A percentile compares a stretch with the other conserved stretches of the same genome.
Evolutionary conservation across 2,888 invertebrate genomes (phyloP).

Genomic region (Monochamus alternatus): DNA sequence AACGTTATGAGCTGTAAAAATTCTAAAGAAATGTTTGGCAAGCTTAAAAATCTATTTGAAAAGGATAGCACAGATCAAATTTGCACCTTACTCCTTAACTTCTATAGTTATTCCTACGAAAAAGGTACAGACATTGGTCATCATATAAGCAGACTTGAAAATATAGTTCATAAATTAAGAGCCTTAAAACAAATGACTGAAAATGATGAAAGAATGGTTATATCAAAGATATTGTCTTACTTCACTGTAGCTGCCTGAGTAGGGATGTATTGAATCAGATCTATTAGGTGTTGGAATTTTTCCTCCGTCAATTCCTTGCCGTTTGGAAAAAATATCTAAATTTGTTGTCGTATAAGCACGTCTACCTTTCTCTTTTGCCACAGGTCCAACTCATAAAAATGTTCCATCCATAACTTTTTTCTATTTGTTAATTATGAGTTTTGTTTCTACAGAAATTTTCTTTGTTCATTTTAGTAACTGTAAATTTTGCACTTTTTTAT

Average conservation of each 20-base stretch:
- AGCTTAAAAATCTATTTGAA: not conserved
- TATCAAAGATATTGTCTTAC: constrained; percentile 16
- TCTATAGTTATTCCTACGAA: constrained; percentile 6
- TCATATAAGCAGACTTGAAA: constrained; percentile 23
- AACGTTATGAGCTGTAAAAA: constrained; percentile 38
- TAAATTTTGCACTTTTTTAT: constrained; percentile 45
- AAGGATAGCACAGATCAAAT: not conserved
- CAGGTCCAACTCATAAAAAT: no score
- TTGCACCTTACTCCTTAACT: not conserved
- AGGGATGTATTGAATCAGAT: no score
- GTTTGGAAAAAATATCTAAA: constrained; percentile 1
- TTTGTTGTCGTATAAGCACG: no score
- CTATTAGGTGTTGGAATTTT: not conserved
- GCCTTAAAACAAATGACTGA: not conserved
- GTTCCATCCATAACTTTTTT: constrained; percentile 10
- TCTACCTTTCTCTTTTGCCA: no score
- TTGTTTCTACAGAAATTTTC: constrained; percentile 20
- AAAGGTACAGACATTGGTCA: constrained; percentile 14
- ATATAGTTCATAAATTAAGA: constrained; percentile 5
- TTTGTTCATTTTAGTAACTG: constrained; percentile 28
- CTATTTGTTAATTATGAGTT: not conserved
- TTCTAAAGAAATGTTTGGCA: constrained; percentile 31
- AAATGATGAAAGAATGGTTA: constrained; percentile 15
- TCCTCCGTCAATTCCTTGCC: constrained; percentile 5
- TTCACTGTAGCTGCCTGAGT: no score